Base-by-base conservation (phyloP, 53 echinoderm and acorn worm species). In the Patiria pectinifera region DNA sequence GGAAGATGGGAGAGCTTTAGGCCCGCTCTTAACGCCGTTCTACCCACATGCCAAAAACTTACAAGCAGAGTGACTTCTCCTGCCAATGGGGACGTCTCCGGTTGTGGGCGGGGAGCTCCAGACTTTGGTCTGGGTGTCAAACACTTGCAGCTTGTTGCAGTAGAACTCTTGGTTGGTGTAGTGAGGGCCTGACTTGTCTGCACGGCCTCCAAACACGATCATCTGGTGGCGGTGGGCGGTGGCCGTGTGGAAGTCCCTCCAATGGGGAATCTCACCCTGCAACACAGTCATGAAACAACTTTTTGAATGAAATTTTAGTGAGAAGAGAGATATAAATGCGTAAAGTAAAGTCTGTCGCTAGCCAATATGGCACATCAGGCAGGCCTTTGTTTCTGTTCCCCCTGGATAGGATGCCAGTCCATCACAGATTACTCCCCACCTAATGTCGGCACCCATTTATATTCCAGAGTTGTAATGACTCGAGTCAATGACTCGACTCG, bases 41-140 rank as follows among this genome's bases (percentile, higher is more conserved):
- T 2, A 53, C 53, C 53, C 5, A 53, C 53, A 2, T 35, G 35
- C 35, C 35, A 35, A 35, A 44, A 16, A 91, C 95, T 96, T 82
- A 98, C 98, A 95, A 14, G 98, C 93, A 78, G 98, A 98, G 76
- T 98, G 98, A 78, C 98, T 98, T 58, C 98, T 91, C 80, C 98
- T 94, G 58, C 98, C 98, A 16, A 92, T 71, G 4, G 98, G 98
- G 35, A 58, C 71, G 19, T 92, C 85, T 60, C 94, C 94, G 11
- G 94, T 93, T 11, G 95, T 92, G n/a, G 74, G 78, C 2, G 95
- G 96, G 7, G 88, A 22, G n/a, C 61, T 76, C 98, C 98, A 98
- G 14, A 71, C 47, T 5, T 87, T 90, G 74, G 80, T 93, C 90
- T 83, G 92, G 19, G 93, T 96, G 78, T 98, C 96, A 91, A 96